Evolutionary conservation across 92 coral and sea anemone genomes (phyloP), one percentile per base, ranked within the genome.

Genomic region (Zoanthus sociatus): DNA sequence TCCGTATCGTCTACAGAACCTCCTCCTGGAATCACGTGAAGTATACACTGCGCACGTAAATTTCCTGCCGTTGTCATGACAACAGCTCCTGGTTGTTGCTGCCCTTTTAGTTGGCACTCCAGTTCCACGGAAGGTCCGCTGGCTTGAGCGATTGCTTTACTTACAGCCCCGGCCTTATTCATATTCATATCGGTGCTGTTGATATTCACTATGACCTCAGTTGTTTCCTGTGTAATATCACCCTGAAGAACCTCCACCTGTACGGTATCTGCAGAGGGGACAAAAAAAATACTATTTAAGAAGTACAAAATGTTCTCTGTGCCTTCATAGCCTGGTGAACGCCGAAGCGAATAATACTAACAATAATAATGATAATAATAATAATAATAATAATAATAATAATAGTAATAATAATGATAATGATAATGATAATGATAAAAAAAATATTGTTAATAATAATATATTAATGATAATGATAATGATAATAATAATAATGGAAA

Each of bases 141-240:
- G 15, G 84, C 76, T 61, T 17, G 54, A n/a, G 87, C 84, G 26
- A 94, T 78, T 42, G 91, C 91, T 72, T 87, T 90, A 84, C 97
- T 94, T n/a, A 92, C 46, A 8, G 70, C 88, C 0, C 94, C 97
- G 31, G 97, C 94, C 14, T 16, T 77, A 10, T 66, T 30, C 94
- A 94, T 74, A 72, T 79, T 77, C 94, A 94, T 84, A 16, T 92
- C 92, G 42, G 76, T 84, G 64, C 93, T 70, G 72, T 32, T 90
- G n/a, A 94, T 90, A 69, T 92, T 94, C 1, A 94, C 90, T 11
- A 94, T 94, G 83, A 94, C 97, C 58, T 94, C 97, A 15, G 88
- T 87, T 31, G 75, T 77, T 73, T 90, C 90, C 60, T 72, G 21
- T 12, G 86, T 86, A 53, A 90, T 42, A 77, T 72, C 73, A 2